Conservation (phyloP, 2,888 invertebrate genomes). For the Atrina japonica region DNA sequence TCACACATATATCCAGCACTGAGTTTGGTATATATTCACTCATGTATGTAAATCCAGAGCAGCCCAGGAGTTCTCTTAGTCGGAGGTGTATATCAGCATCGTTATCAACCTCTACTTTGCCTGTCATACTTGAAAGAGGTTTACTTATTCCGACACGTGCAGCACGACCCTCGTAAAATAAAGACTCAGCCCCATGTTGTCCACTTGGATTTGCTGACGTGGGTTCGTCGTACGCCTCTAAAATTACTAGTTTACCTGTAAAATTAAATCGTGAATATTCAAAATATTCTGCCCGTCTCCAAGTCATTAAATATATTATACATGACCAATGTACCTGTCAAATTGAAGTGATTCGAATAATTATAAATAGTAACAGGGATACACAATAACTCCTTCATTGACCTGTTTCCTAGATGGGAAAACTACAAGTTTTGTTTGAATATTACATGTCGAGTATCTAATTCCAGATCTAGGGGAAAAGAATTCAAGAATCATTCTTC, state of each 20-base stretch:
- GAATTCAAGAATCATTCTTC: too few species aligned
- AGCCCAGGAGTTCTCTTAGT: slow-evolving; percentile 54
- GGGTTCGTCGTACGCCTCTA: slow-evolving; percentile 59
- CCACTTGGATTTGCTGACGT: slow-evolving; percentile 51
- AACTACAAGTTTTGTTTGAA: too few species aligned
- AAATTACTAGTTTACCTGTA: slow-evolving; percentile 54
- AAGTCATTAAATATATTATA: too few species aligned
- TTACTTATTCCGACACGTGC: slow-evolving; percentile 44
- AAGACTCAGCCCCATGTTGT: slow-evolving; percentile 49
- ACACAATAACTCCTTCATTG: too few species aligned
- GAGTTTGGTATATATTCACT: neutral
- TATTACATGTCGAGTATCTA: too few species aligned
- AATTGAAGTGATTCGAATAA: too few species aligned
- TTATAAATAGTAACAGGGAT: too few species aligned
- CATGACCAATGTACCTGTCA: too few species aligned
- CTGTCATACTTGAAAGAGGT: slow-evolving; percentile 1
- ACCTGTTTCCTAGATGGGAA: too few species aligned
- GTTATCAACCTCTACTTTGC: neutral
- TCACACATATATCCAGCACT: slow-evolving; percentile 4
- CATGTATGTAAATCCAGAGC: slow-evolving; percentile 47
- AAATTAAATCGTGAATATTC: too few species aligned
- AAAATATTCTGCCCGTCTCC: too few species aligned
- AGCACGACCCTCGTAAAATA: slow-evolving; percentile 59
- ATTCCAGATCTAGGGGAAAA: too few species aligned
- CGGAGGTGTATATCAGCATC: slow-evolving; percentile 27